phyloP scores from a whole-genome alignment of 1,140 invertebrate species.

The Caerostris darwini region DNA sequence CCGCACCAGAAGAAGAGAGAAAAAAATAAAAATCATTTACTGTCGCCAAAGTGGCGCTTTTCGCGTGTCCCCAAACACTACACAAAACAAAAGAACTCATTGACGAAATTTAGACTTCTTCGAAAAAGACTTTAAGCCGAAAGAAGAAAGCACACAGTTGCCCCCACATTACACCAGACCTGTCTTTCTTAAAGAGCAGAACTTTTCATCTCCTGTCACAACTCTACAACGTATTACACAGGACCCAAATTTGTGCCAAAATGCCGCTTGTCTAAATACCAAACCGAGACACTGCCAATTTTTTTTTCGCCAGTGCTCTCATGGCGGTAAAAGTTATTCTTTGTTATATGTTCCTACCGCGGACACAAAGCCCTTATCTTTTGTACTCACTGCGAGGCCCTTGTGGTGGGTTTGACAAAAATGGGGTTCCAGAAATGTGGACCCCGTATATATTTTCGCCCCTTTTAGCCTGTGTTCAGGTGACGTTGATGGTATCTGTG shows the following conservation, averaged over 20 bases:
- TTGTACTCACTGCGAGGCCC: constrained; percentile 36
- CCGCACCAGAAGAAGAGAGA: too few relatives aligned
- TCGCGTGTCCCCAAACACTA: not conserved
- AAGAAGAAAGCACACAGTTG: constrained; percentile 5
- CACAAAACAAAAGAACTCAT: not conserved
- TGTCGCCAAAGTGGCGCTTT: constrained; percentile 18
- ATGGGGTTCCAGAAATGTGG: not conserved
- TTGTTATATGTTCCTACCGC: constrained; percentile 24
- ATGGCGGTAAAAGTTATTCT: constrained; percentile 58
- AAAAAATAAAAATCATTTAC: not conserved
- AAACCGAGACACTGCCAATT: not conserved
- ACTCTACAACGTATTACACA: constrained; percentile 13
- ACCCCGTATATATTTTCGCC: constrained; percentile 50
- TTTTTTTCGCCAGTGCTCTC: not conserved
- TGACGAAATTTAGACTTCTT: constrained; percentile 26
- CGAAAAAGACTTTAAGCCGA: not conserved
- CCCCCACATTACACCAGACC: constrained; percentile 18
- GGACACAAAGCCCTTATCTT: constrained; percentile 57
- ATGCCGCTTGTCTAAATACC: constrained; percentile 42
- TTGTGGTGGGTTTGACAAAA: constrained; percentile 6
- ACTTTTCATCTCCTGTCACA: constrained; percentile 45
- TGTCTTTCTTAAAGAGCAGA: constrained; percentile 6
- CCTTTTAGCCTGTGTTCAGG: not conserved
- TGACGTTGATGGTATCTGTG: constrained; percentile 59
- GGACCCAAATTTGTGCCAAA: constrained; percentile 39